Conservation (phyloP, 2,888 invertebrate species). For the Amiota communis region DNA sequence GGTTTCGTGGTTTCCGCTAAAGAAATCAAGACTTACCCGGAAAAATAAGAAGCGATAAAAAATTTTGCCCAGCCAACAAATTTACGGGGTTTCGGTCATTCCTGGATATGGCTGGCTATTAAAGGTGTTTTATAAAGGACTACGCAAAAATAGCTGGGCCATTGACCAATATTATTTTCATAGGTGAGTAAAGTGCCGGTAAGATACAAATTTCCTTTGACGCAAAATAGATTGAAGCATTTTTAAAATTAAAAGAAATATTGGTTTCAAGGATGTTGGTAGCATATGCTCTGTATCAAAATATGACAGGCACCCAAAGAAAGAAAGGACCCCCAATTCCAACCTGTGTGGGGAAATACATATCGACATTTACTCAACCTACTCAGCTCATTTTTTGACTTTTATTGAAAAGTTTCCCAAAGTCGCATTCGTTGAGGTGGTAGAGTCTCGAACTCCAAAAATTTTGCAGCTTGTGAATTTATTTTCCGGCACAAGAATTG, state of each 20-base stretch:
- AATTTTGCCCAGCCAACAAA: not conserved
- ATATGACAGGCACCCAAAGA: no score
- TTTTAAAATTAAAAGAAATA: slow-evolving; percentile 8
- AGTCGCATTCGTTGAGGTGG: no score
- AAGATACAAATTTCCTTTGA: not conserved
- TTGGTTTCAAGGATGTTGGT: slow-evolving; percentile 10
- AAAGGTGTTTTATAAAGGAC: slow-evolving; percentile 4
- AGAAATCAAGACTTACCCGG: slow-evolving; percentile 3
- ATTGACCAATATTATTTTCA: not conserved
- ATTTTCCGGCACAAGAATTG: no score
- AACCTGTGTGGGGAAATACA: no score
- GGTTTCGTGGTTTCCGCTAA: slow-evolving; percentile 17
- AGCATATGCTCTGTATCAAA: not conserved
- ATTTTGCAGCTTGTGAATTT: no score
- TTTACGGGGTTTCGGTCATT: not conserved
- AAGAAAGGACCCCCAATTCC: no score
- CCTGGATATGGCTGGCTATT: not conserved
- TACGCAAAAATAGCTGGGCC: not conserved
- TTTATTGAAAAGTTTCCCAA: no score
- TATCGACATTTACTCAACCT: no score
- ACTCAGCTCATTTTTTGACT: no score
- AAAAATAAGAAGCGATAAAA: slow-evolving; percentile 11
- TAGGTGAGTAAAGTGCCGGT: not conserved
- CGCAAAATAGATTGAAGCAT: not conserved
- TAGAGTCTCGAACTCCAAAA: no score